Evolutionary conservation across 2,797 vertebrate genomes (phyloP).

Genomic region (Hipposideros larvatus): DNA sequence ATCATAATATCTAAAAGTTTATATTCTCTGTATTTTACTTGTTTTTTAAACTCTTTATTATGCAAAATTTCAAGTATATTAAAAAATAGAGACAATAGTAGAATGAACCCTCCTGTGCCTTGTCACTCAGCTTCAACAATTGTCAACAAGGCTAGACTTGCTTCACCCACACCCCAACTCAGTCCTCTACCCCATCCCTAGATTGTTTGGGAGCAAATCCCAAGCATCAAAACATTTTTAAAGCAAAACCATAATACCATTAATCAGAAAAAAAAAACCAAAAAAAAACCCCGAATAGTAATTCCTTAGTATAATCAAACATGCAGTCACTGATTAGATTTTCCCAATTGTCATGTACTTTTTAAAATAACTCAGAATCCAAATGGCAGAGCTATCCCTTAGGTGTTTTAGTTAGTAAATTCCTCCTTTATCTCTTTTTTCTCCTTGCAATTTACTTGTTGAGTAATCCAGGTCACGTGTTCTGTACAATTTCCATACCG

Average conservation of each 20-base stretch:
- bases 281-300: neutral
- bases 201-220: neutral
- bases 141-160: neutral
- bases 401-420: neutral
- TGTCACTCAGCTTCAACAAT: neutral
- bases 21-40: neutral
- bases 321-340: neutral
- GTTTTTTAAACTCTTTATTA: neutral
- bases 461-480: neutral
- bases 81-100: neutral
- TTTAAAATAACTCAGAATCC: neutral
- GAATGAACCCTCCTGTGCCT: neutral
- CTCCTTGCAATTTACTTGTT: neutral
- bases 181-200: neutral
- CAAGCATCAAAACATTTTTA: neutral
- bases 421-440: neutral
- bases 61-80: neutral
- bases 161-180: neutral
- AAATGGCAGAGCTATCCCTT: neutral
- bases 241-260: conserved; percentile 9
- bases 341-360: neutral
- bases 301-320: neutral
- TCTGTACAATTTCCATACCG: neutral
- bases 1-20: neutral
- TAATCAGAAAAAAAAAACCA: neutral